Conservation (phyloP, 2,113 vertebrate species). For the Parus major region DNA sequence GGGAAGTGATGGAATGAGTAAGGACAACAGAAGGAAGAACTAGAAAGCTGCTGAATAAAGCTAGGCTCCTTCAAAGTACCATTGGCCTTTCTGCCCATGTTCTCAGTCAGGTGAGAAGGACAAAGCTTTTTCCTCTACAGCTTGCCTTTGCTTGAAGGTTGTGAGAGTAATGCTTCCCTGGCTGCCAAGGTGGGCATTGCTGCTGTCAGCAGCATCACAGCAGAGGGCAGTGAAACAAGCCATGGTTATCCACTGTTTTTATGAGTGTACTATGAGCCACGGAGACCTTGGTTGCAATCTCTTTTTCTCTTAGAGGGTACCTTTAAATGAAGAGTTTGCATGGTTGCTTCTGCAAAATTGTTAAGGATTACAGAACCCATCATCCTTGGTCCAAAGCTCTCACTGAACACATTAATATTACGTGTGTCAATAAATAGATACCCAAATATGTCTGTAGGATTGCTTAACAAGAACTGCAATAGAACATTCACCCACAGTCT, state of each 20-base stretch:
- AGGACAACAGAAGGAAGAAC: not conserved
- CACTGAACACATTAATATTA: not conserved
- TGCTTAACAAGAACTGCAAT: not conserved
- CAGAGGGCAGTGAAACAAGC: not conserved
- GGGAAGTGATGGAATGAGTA: not conserved
- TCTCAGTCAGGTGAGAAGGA: not conserved
- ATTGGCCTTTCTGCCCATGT: not conserved
- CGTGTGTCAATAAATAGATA: not conserved
- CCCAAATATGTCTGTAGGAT: not conserved
- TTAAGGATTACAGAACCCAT: not conserved
- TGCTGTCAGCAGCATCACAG: not conserved
- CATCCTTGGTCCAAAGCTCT: not conserved
- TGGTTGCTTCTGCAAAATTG: not conserved
- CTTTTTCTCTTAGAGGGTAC: not conserved
- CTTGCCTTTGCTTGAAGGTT: not conserved
- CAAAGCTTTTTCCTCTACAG: not conserved
- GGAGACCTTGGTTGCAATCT: not conserved
- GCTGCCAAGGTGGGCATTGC: not conserved
- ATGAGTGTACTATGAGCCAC: rapidly evolving
- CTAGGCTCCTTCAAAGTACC: not conserved
- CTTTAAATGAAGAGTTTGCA: not conserved
- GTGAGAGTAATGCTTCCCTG: not conserved
- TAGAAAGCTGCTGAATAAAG: not conserved
- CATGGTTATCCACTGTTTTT: not conserved
- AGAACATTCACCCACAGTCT: not conserved